phyloP scores from a whole-genome alignment of 2,113 vertebrate species.

The Galemys pyrenaicus region DNA sequence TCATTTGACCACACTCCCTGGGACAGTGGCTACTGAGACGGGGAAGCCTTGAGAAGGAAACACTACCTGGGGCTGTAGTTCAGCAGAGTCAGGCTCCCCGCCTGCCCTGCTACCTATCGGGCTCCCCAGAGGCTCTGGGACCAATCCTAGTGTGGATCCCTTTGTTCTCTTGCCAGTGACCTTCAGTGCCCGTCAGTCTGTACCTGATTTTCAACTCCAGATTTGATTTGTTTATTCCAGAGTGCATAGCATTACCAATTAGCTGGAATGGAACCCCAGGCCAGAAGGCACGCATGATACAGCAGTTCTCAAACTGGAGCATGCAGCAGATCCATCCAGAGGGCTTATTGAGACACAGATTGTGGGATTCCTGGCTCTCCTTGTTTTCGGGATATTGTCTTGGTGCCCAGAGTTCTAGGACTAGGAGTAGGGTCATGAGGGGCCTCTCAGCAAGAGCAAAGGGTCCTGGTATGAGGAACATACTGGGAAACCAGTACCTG shows the following conservation, averaged over 20 bases:
- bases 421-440: too few relatives aligned
- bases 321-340: neutral
- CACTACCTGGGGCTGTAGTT: neutral
- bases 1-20: constrained; percentile 9
- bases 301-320: neutral
- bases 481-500: too few relatives aligned
- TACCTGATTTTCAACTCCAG: neutral
- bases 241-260: neutral
- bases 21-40: neutral
- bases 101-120: neutral
- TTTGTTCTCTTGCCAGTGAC: neutral
- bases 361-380: too few relatives aligned
- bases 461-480: too few relatives aligned
- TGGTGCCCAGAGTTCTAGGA: too few relatives aligned
- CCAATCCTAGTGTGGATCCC: neutral
- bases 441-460: too few relatives aligned
- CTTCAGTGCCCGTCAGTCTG: neutral
- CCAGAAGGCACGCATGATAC: neutral
- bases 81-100: neutral
- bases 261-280: neutral
- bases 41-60: neutral
- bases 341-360: neutral
- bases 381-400: too few relatives aligned
- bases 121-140: neutral
- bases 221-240: constrained; percentile 23